phyloP scores from a whole-genome alignment of 2,113 vertebrate genomes.

The Cinclus cinclus region DNA sequence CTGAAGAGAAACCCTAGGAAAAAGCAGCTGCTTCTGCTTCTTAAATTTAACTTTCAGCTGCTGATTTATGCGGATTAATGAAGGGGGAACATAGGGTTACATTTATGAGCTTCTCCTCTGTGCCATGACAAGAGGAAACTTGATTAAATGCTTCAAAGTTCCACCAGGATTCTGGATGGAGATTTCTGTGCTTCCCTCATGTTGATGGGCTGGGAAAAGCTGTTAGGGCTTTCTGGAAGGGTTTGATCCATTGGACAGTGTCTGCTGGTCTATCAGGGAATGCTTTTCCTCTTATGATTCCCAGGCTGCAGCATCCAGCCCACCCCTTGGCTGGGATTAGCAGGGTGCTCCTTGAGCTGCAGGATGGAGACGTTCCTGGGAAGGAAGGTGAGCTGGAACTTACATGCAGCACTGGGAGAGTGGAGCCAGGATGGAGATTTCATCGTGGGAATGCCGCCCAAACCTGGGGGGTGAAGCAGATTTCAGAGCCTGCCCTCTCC shows the following conservation, averaged over 20 bases:
- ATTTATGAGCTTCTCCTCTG: neutral
- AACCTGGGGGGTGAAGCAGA: conserved; percentile 78
- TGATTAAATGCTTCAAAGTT: neutral
- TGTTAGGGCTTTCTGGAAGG: neutral
- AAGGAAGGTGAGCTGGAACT: conserved; percentile 58
- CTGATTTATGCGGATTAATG: neutral
- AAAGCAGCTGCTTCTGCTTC: neutral
- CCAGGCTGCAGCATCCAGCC: neutral
- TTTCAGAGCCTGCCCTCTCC: neutral
- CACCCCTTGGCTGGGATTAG: neutral
- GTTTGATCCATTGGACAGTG: neutral
- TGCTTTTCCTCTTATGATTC: neutral
- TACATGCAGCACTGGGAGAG: conserved; percentile 93
- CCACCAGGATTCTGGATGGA: neutral
- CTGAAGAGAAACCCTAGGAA: neutral
- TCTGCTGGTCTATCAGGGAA: neutral
- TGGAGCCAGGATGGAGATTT: conserved; percentile 90
- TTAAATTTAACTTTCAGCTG: neutral
- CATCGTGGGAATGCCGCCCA: conserved; percentile 87
- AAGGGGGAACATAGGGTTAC: neutral
- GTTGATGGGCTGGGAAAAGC: neutral
- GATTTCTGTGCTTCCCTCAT: neutral
- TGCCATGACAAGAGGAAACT: neutral
- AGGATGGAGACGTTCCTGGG: neutral
- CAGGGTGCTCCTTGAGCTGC: neutral